Percentiles rank a stretch among this genome's conserved stretches.
These are phyloP conservation scores for Drosophila nebulosa DNA, from an alignment of 1,140 invertebrate genomes.

Conservation along the genomic window DNA sequence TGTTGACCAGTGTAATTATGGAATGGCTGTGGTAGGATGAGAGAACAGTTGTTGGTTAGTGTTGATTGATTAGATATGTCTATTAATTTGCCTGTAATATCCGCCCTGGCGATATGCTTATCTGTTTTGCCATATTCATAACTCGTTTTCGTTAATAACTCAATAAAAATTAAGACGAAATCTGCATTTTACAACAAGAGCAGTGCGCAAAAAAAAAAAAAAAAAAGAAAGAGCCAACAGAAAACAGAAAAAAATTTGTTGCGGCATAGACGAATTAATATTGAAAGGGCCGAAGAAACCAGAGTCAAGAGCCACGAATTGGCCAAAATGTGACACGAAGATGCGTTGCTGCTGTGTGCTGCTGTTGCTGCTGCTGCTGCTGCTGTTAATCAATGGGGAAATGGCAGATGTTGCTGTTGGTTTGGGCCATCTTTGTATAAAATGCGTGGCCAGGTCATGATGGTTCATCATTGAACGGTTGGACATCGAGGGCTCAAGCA, in stretches of 20 bases:
- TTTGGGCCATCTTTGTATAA: conserved; percentile 56
- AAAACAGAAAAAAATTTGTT: not conserved
- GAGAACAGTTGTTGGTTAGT: not conserved
- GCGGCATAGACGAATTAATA: not conserved
- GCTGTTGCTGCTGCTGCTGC: conserved; percentile 29
- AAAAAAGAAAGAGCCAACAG: not conserved
- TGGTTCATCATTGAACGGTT: conserved; percentile 75
- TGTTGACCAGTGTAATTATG: too few relatives aligned
- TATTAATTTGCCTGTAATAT: not conserved
- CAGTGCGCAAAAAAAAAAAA: not conserved
- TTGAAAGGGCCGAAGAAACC: not conserved
- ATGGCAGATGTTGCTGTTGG: conserved; percentile 21
- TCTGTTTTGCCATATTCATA: not conserved
- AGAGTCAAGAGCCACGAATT: not conserved
- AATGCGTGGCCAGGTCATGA: conserved; percentile 62
- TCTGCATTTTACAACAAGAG: conserved; percentile 39
- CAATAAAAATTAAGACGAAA: conserved; percentile 33
- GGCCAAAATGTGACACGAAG: not conserved
- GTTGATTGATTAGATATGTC: not conserved
- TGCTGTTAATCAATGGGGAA: conserved; percentile 52
- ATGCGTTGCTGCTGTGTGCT: conserved; percentile 24
- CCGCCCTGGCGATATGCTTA: not conserved
- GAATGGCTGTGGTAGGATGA: not conserved
- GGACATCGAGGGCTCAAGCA: conserved; percentile 77
- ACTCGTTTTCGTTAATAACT: conserved; percentile 34